phyloP scores from a whole-genome alignment of 2,797 vertebrate species.

The Onychomys leucogaster region DNA sequence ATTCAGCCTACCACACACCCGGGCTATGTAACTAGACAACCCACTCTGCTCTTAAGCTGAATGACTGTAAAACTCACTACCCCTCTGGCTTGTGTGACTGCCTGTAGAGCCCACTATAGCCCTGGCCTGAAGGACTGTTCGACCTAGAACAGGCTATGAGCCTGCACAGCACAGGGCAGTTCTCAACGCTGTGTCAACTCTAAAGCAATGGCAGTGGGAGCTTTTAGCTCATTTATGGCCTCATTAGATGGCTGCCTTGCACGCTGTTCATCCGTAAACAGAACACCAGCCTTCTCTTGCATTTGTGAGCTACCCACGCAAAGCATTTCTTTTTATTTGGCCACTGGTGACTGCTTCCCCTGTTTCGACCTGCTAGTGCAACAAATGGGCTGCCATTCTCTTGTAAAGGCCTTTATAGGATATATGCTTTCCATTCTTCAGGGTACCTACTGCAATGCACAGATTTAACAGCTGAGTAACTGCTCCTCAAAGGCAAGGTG shows the following conservation, averaged over 20 bases:
- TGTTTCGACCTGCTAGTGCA: neutral
- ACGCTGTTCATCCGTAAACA: rapidly evolving
- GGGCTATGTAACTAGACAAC: neutral
- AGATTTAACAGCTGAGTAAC: neutral
- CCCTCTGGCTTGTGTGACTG: neutral
- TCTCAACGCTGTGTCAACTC: neutral
- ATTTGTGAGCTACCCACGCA: rapidly evolving
- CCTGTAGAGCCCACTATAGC: too few relatives aligned
- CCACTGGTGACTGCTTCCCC: rapidly evolving
- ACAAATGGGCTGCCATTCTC: rapidly evolving
- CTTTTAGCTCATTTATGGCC: neutral
- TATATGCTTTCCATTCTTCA: neutral
- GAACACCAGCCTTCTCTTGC: rapidly evolving
- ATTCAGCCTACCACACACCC: neutral
- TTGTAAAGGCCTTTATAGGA: rapidly evolving
- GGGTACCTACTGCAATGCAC: neutral
- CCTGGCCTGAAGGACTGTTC: neutral
- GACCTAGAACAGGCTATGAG: neutral
- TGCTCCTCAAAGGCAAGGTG: too few relatives aligned
- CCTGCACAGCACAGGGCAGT: neutral
- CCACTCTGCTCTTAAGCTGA: neutral
- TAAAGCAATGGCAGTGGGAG: rapidly evolving
- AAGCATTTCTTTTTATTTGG: neutral
- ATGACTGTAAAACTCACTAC: too few relatives aligned
- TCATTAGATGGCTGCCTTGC: neutral